phyloP scores from a whole-genome alignment of 2,113 vertebrate species.

The Emydura subglobosa region DNA sequence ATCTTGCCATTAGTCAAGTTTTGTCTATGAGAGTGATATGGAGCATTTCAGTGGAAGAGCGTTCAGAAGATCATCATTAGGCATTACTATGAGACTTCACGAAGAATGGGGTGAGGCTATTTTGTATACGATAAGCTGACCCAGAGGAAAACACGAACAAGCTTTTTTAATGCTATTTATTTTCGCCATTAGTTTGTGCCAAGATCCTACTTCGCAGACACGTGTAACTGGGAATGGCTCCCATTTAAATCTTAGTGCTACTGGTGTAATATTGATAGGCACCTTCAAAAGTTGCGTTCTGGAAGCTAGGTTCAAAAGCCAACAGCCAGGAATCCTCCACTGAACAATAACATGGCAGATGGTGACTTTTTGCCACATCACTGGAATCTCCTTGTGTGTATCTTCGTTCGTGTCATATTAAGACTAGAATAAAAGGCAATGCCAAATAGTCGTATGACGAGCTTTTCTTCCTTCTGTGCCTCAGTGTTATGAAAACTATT shows the following conservation, averaged over 20 bases:
- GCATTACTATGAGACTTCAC: not conserved
- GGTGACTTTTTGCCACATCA: not conserved
- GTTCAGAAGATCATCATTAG: not conserved
- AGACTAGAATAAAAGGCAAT: not conserved
- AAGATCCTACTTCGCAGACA: not conserved
- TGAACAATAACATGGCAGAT: not conserved
- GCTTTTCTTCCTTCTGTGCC: not conserved
- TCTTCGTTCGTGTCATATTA: not conserved
- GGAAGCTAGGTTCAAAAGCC: not conserved
- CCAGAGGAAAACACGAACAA: not conserved
- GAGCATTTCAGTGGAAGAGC: not conserved
- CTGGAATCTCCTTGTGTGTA: not conserved
- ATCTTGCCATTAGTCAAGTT: too few species aligned
- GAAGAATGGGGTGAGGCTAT: not conserved
- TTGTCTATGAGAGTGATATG: too few species aligned
- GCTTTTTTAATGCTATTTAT: not conserved
- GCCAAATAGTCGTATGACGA: not conserved
- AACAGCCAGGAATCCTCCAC: not conserved
- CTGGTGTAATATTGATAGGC: not conserved
- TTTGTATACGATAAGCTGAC: not conserved
- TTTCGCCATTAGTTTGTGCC: not conserved
- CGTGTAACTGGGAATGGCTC: not conserved
- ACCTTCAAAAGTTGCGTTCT: not conserved
- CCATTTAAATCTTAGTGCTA: not conserved
- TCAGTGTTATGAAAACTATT: not conserved